Conservation (phyloP, 1,140 invertebrate genomes). For the Tetramorium alpestre region DNA sequence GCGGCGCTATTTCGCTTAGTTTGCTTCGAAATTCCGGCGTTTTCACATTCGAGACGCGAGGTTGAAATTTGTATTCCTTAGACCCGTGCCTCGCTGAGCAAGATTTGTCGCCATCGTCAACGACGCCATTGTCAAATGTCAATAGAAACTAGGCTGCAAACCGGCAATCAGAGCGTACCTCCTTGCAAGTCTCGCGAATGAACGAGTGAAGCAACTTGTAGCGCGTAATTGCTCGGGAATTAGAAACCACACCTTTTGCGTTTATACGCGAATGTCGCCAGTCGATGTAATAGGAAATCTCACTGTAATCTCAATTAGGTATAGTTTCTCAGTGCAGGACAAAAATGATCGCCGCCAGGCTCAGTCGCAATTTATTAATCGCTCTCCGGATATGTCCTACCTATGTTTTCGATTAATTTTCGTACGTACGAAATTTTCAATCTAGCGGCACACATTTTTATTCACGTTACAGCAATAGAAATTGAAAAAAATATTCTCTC, state of each 20-base stretch:
- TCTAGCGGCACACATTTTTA: neutral
- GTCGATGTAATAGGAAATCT: constrained; percentile 44
- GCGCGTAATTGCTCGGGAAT: constrained; percentile 53
- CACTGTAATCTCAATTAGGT: constrained; percentile 33
- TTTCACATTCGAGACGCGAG: neutral
- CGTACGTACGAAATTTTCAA: neutral
- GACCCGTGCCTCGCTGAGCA: constrained; percentile 11
- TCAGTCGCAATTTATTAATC: neutral
- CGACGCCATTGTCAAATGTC: constrained; percentile 70
- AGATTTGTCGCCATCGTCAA: constrained; percentile 54
- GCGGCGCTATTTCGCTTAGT: neutral
- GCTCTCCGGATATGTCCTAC: neutral
- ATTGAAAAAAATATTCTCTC: neutral
- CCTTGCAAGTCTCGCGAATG: constrained; percentile 44
- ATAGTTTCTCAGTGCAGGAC: neutral
- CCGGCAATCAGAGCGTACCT: constrained; percentile 72
- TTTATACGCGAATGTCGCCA: neutral
- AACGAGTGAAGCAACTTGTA: constrained; percentile 39
- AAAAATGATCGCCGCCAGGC: neutral
- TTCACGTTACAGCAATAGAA: neutral
- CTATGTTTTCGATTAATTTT: neutral
- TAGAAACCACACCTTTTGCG: constrained; percentile 63
- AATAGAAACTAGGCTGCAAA: constrained; percentile 68
- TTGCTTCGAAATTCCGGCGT: neutral
- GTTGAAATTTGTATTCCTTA: constrained; percentile 18